Percentiles rank a stretch among this genome's conserved stretches.
phyloP scores from a whole-genome alignment of 2,888 invertebrate genomes.

The Leucozona laternaria region DNA sequence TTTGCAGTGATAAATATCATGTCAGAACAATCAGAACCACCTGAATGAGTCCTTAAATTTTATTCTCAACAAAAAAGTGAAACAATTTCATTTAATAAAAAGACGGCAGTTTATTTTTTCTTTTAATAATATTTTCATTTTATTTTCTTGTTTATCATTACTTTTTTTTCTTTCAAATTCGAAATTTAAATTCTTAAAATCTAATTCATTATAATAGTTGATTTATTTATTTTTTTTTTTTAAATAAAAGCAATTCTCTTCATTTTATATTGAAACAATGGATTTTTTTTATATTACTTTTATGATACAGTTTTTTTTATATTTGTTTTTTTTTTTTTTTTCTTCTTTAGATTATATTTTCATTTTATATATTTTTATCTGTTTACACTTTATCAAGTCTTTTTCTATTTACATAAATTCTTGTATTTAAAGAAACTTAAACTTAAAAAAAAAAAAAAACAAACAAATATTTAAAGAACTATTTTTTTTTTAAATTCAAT shows the following conservation, averaged over 20 bases:
- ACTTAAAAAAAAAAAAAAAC: conserved; percentile 18
- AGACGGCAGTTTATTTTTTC: conserved; percentile 6
- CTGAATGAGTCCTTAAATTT: no score
- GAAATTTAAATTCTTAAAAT: conserved; percentile 68
- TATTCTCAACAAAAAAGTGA: no score
- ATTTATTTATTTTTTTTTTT: conserved; percentile 32
- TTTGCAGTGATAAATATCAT: no score
- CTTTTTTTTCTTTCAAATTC: conserved; percentile 60
- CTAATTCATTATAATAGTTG: conserved; percentile 59
- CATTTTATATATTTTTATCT: conserved; percentile 5
- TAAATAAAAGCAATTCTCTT: conserved; percentile 62
- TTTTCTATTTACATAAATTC: conserved; percentile 65
- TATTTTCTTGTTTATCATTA: conserved; percentile 25
- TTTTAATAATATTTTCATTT: conserved; percentile 53
- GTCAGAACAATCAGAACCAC: no score
- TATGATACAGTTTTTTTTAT: conserved; percentile 63
- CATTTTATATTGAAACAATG: conserved; percentile 36
- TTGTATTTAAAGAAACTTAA: conserved; percentile 31
- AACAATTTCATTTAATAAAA: background rate
- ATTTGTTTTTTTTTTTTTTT: conserved; percentile 41
- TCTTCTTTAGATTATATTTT: conserved; percentile 12
- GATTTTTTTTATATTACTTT: conserved; percentile 35
- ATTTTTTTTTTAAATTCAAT: conserved; percentile 35
- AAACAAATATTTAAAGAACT: conserved; percentile 28
- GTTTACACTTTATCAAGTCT: conserved; percentile 66